Base-by-base conservation (phyloP, 2,888 invertebrate species). In the Tupiocoris notatus region DNA sequence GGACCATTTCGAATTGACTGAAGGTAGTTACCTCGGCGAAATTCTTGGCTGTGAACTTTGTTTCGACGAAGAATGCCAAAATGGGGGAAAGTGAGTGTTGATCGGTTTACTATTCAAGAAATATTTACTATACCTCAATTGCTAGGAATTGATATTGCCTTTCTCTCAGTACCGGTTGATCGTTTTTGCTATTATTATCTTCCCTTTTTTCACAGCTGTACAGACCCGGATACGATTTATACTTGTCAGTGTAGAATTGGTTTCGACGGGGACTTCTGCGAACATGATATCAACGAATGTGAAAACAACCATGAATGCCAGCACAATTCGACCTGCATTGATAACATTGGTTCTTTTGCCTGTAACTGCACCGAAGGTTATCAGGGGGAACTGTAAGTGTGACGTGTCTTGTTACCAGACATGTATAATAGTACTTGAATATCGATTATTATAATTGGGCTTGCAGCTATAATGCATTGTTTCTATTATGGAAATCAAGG, bases 231-330 rank as follows among this genome's bases (percentile, higher is more conserved):
- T 0, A 87, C 86, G 79, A 88, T 89, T 65, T 95, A 93, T 85
- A 86, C 88, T 23, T 96, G 96, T 84, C 86, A 89, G 73, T 96
- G 96, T 84, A 88, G 88, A 25, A 85, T 88, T 1, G 96, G 96
- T 6, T 96, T 90, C 83, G 86, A 88, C 22, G 93, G 93, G 1
- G 91, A 91, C 81, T 90, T 92, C 84, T 96, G 96, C 84, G 88
- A 88, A 0, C 84, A 88, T n/a, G 91, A 95, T 83, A 91, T 95
- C 20, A 90, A 95, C 84, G 95, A 95, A 84, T 95, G 95, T 82
- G 85, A 87, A 64, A 85, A 86, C 25, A 89, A 91, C 81, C 89
- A 91, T 81, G 85, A 87, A 80, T 95, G 95, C 83, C 86, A 88
- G 82, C 91, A 94, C 84, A 91, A 90, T 79, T 91, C 93, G 7